Evolutionary conservation across 1,140 invertebrate genomes (phyloP), one percentile per base, ranked within the genome.

Genomic region (Ips nitidus): DNA sequence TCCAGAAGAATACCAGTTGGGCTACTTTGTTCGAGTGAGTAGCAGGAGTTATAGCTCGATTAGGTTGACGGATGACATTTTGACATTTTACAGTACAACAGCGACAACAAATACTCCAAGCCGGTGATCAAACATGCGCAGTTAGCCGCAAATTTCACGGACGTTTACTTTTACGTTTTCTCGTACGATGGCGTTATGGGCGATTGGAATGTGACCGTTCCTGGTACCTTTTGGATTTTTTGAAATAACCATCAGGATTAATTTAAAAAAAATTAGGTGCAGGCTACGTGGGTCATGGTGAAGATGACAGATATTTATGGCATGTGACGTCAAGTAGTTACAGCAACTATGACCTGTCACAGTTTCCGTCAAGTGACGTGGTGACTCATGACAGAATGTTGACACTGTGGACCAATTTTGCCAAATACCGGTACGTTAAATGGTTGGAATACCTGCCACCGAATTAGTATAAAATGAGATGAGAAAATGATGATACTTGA

Each of bases 371-470:
- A 62, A 41, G 36, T 38, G 71, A 72, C 41, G 47, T 58, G 55
- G 36, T 62, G 1, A 41, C 52, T 37, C 66, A 69, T 38, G 38
- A 59, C 1, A 50, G 66, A 60, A 47, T 69, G n/a, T 22, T 69
- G 6, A 69, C 36, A n/a, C 37, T 69, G 8, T 69, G 66, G 66
- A 53, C 50, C 4, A 69, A 69, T 50, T 69, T 69, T 69, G 66
- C 66, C 39, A 61, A 50, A 59, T 69, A 69, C 41, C 40, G 7
- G 65, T 67, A 67, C 52, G 55, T 47, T 3, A 36, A 62, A 62
- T 38, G 6, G n/a, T 8, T 59, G 22, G 22, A 22, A 22, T 22
- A 22, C 22, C 22, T 22, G 22, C 22, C 22, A 22, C 22, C 22
- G 22, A 22, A 22, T 22, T 22, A 22, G 22, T 22, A 22, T 22